Percentiles rank a stretch among this genome's conserved stretches.
These are phyloP conservation scores for Tadarida brasiliensis DNA, from an alignment of 2,797 vertebrate genomes.

Conservation along the genomic window DNA sequence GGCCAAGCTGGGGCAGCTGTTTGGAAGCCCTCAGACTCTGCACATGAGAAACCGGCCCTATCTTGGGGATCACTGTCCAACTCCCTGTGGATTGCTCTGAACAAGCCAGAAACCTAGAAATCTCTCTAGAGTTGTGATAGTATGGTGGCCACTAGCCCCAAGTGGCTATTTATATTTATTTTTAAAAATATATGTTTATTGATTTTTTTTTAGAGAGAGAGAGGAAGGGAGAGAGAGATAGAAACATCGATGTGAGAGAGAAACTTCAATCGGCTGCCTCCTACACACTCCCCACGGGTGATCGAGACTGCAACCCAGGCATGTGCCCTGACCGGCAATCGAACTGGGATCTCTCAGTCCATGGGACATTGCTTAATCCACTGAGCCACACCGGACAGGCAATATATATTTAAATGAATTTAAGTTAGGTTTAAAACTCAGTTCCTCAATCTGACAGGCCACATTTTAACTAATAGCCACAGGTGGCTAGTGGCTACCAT, in stretches of 20 bases:
- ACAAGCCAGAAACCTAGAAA: not conserved
- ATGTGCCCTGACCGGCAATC: too few species aligned
- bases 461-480: not conserved
- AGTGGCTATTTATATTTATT: not conserved
- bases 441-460: not conserved
- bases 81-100: not conserved
- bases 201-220: too few species aligned
- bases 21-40: not conserved
- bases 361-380: too few species aligned
- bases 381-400: too few species aligned
- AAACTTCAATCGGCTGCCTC: too few species aligned
- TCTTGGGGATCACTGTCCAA: not conserved
- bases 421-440: not conserved
- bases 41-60: not conserved
- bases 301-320: too few species aligned
- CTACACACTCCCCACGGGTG: too few species aligned
- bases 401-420: not conserved
- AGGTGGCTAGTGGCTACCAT: not conserved
- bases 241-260: too few species aligned
- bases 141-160: not conserved
- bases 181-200: too few species aligned
- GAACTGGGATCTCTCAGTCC: too few species aligned
- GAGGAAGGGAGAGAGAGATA: too few species aligned
- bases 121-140: not conserved
- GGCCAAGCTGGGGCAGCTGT: not conserved